These are phyloP conservation scores for Phyllostomus discolor DNA, from an alignment of 2,113 vertebrate species.

Conservation along the genomic window DNA sequence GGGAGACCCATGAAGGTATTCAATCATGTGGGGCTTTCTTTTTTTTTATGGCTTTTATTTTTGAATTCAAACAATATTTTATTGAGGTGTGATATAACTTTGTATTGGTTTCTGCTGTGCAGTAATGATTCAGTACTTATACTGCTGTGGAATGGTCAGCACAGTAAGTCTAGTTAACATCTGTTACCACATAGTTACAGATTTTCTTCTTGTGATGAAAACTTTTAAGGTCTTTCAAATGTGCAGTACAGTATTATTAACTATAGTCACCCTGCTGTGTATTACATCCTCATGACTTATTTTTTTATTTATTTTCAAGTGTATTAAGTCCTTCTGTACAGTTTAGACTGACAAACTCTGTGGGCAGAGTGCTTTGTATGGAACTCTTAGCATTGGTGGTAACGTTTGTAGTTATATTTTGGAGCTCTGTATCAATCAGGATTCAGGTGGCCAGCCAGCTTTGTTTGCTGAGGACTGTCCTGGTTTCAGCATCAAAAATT, in stretches of 20 bases:
- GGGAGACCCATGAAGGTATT: not conserved
- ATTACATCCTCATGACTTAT: not conserved
- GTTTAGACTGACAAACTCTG: not conserved
- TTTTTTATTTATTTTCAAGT: not conserved
- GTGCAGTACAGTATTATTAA: not conserved
- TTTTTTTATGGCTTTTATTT: not conserved
- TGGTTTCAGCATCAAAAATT: not conserved
- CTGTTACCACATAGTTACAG: not conserved
- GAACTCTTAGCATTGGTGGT: not conserved
- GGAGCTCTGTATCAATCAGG: not conserved
- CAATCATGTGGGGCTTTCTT: too few species aligned
- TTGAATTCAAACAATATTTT: not conserved
- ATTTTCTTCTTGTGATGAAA: not conserved
- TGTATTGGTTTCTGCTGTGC: not conserved
- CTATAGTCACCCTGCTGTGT: not conserved
- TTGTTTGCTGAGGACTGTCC: not conserved
- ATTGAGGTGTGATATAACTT: not conserved
- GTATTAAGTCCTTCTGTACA: not conserved
- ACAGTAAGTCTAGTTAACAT: not conserved
- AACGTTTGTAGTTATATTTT: not conserved
- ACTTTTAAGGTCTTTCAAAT: not conserved
- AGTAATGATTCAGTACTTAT: not conserved
- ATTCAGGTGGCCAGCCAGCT: not conserved
- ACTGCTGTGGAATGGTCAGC: not conserved
- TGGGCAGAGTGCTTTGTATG: too few species aligned